Base-by-base conservation (phyloP, 1,140 invertebrate species). In the Drosophila albomicans region DNA sequence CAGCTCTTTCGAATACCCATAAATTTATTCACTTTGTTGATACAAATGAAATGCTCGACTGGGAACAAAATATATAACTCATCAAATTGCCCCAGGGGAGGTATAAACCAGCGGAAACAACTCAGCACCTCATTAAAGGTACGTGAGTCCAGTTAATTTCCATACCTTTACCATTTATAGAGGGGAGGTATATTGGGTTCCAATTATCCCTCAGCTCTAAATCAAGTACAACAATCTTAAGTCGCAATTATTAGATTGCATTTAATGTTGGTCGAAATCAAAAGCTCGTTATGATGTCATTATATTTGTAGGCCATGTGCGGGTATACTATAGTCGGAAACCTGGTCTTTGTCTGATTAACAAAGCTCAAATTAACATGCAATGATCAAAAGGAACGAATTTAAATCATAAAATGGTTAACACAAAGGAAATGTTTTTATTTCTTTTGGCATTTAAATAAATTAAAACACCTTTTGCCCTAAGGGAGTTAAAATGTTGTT, bases 51-150 rank as follows among this genome's bases (percentile, higher is more conserved):
- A 56, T 57, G 38, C 15, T 65, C 48, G 30, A 52, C 16, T 54
- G 64, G 13, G 28, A 54, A n/a, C 16, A 41, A 35, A 68, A 72
- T 57, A 59, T 62, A 41, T 74, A 56, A 57, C 32, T 74, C 49
- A 69, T 74, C 61, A 32, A 69, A 69, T 16, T 62, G 65, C 71
- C 65, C 43, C 65, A 5, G 25, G 65, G 57, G 57, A 62, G 57
- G 30, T 54, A 67, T 67, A 73, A 73, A 48, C 38, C 38, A 38
- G 6, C 38, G 56, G 35, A 68, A 43, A 61, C 56, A 52, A 61
- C 46, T 69, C 65, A 30, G 41, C 71, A 69, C 56, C 57, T 74
- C 57, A 74, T 74, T 74, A 74, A 57, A 56, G 48, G 32, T 56
- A 59, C 43, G 43, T 45, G 63, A 65, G 63, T 46, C 38, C n/a